A percentile compares a stretch with the other conserved stretches of the same genome.
Conservation (phyloP, 2,113 vertebrate genomes). For the Dromaius novaehollandiae region DNA sequence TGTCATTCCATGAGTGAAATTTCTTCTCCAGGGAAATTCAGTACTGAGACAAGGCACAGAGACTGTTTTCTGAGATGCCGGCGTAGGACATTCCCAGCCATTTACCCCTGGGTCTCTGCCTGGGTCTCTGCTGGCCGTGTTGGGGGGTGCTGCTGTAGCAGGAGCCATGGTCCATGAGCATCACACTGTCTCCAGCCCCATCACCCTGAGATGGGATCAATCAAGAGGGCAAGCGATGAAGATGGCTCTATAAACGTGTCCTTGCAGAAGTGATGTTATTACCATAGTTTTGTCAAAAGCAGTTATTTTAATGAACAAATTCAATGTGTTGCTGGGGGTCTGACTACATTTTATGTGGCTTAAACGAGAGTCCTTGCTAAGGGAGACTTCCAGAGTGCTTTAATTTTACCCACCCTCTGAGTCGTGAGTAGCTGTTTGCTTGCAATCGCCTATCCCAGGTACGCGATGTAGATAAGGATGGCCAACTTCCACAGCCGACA, state of each 20-base stretch:
- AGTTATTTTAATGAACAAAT: neutral
- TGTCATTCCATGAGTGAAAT: neutral
- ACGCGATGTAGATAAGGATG: neutral
- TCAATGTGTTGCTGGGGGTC: neutral
- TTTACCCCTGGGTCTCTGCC: neutral
- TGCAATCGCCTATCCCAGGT: rapidly evolving
- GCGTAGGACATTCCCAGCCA: neutral
- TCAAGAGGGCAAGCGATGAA: neutral
- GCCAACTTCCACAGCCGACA: neutral
- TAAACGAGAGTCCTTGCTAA: neutral
- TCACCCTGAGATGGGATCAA: neutral
- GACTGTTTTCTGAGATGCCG: neutral
- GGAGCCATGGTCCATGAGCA: neutral
- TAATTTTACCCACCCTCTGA: neutral
- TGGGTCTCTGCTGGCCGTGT: rapidly evolving
- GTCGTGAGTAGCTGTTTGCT: neutral
- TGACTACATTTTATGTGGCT: neutral
- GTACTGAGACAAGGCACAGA: neutral
- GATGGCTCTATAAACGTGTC: conserved; percentile 12
- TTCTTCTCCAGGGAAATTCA: neutral
- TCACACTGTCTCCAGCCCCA: neutral
- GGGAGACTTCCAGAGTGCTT: neutral
- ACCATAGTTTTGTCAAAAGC: neutral
- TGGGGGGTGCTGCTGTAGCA: neutral
- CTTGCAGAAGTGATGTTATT: neutral